Base-by-base conservation (phyloP, 2,113 vertebrate species). In the Siniperca knerii region DNA sequence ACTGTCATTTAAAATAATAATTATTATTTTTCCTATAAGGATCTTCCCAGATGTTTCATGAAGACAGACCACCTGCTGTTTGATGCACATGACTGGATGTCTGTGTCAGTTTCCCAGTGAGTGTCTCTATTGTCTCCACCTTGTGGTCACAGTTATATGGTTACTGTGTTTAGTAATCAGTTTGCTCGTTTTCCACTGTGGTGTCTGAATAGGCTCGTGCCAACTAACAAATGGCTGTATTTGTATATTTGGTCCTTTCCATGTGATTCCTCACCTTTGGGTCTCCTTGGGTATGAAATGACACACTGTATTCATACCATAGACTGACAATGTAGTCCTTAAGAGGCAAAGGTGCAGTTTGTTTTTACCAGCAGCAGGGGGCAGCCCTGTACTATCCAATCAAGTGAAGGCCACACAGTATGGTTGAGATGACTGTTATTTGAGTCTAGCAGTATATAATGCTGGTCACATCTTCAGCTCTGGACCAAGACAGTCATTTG, bases 291-390 rank as follows among this genome's bases (percentile, higher is more conserved):
- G 6, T 29, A 16, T 42, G 23, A 48, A 42, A 57, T 46, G 5
- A 60, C 50, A 16, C 18, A 0, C 66, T 48, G 13, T 16, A 4
- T 48, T 25, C 21, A 7, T 42, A 16, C 64, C 42, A 37, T 13
- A 2, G 42, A 8, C 8, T 58, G 54, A 44, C 29, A 21, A n/a
- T 54, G 15, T 20, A 1, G 15, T 6, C 3, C 8, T 12, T 0
- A 52, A 13, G 4, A 42, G 48, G 29, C 7, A 4, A 74, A 42
- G 50, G 23, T 86, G 82, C 50, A 71, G 50, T 57, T 42, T 29
- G 4, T 37, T 15, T 2, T 44, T 40, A 4, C 23, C 21, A 62
- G 57, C 92, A 94, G 76, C 72, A 94, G 94, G 85, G 79, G 92
- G 93, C 93, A 93, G 88, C 21, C 57, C 25, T 74, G 86, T 2